These are phyloP conservation scores for Halisarca cf. caerulea DNA, from an alignment of 37 sponge, comb jelly and placozoan species.

Conservation along the genomic window DNA sequence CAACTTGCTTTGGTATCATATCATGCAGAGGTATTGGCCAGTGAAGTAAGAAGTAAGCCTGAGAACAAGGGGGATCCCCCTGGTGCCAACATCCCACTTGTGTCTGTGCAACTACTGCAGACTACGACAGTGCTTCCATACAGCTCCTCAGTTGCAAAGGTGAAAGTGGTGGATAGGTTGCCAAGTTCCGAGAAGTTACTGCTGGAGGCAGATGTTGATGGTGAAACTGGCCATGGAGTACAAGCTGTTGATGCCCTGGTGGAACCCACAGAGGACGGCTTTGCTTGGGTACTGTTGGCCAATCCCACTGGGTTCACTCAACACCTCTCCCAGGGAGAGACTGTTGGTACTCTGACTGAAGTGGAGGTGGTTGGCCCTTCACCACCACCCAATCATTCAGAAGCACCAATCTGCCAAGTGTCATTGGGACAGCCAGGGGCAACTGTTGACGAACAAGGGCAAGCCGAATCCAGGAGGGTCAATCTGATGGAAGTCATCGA, in stretches of 20 bases:
- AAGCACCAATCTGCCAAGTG: too few species aligned
- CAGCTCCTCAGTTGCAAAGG: not conserved
- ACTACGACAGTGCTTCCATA: conserved; percentile 12
- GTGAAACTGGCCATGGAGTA: not conserved
- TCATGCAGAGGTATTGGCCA: conserved; percentile 22
- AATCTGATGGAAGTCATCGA: too few species aligned
- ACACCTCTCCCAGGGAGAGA: not conserved
- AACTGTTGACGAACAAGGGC: not conserved
- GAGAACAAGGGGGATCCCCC: not conserved
- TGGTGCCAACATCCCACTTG: not conserved
- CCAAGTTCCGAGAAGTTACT: not conserved
- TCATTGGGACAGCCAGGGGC: too few species aligned
- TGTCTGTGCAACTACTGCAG: conserved; percentile 1
- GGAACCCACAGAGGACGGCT: conserved; percentile 19
- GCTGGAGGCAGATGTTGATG: not conserved
- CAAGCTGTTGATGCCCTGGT: conserved; percentile 19
- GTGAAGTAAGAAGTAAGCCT: not conserved
- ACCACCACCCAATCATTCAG: not conserved
- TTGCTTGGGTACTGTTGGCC: conserved; percentile 2
- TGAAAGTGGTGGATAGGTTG: too few species aligned
- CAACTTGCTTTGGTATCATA: conserved; percentile 53
- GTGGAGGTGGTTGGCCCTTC: not conserved
- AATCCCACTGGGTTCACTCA: conserved; percentile 31
- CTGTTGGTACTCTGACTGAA: conserved; percentile 1
- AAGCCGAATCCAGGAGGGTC: not conserved